Evolutionary conservation across 2,888 invertebrate species (phyloP).

Genomic region (Trichogramma evanescens): DNA sequence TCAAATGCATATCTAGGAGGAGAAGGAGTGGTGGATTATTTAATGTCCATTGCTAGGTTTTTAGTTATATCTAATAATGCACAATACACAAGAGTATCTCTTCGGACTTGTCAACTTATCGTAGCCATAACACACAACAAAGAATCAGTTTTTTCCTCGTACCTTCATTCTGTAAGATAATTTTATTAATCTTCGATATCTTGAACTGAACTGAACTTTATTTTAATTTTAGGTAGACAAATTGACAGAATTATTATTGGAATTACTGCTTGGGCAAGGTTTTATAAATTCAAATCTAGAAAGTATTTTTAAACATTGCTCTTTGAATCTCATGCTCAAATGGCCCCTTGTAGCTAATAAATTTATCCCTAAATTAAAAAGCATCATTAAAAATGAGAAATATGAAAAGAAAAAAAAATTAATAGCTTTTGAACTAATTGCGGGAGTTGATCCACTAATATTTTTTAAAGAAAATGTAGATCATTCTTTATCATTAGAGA

Average conservation of each 20-base stretch:
- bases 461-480: conserved; percentile 34
- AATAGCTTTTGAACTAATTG: conserved; percentile 40
- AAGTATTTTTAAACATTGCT: conserved; percentile 41
- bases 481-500: conserved; percentile 34
- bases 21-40: conserved; percentile 42
- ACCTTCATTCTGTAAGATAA: conserved; percentile 39
- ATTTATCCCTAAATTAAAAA: conserved; percentile 39
- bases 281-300: conserved; percentile 43
- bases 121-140: conserved; percentile 44
- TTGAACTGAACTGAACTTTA: neutral
- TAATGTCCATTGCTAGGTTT: conserved; percentile 43
- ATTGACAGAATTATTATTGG: conserved; percentile 40
- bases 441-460: conserved; percentile 39
- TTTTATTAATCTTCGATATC: neutral
- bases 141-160: conserved; percentile 42
- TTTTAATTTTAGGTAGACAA: conserved; percentile 39
- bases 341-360: conserved; percentile 45
- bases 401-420: conserved; percentile 32
- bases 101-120: conserved; percentile 43
- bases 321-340: conserved; percentile 42
- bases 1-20: conserved; percentile 41
- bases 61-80: conserved; percentile 45
- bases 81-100: conserved; percentile 43
- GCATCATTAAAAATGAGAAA: conserved; percentile 34
- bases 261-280: conserved; percentile 40